Evolutionary conservation across 2,888 invertebrate species (phyloP), one percentile per base, ranked within the genome.

Genomic region (Scaeva pyrastri): DNA sequence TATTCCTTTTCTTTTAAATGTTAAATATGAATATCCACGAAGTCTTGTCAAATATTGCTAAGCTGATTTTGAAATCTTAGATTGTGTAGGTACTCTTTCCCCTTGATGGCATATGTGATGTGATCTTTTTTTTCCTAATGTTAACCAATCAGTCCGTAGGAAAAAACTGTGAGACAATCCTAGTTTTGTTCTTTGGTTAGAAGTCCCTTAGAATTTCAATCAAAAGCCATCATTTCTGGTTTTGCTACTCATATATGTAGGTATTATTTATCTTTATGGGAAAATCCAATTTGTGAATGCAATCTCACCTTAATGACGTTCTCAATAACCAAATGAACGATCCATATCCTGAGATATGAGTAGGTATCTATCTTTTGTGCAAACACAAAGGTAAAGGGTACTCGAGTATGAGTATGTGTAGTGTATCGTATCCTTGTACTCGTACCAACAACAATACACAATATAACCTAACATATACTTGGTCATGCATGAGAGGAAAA

Each of bases 401-500:
- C 39, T 39, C 12, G 11, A 50, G 3, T 41, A 12, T 19, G 1
- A n/a, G n/a, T n/a, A n/a, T n/a, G n/a, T n/a, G n/a, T n/a, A n/a
- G n/a, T 41, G 12, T 16, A 6, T 36, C 2, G 19, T n/a, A 14
- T 7, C 48, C 12, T 39, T 21, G n/a, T n/a, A n/a, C n/a, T n/a
- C n/a, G n/a, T n/a, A n/a, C 8, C 8, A 19, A 26, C 16, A 66
- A 31, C 31, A 31, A 7, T 45, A 60, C n/a, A n/a, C n/a, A n/a
- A n/a, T n/a, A n/a, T n/a, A n/a, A n/a, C n/a, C n/a, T 45, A 72
- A 73, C 62, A 23, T 73, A 52, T 26, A 70, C 68, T 68, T 68
- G 55, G 81, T 82, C 76, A 82, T 82, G 81, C 71, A 76, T 76
- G 76, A 72, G 55, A 31, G 43, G 48, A 10, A 48, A 66, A 36